Evolutionary conservation across 2,888 invertebrate genomes (phyloP), one percentile per base, ranked within the genome.

Genomic region (Neocrepidodera transversa): DNA sequence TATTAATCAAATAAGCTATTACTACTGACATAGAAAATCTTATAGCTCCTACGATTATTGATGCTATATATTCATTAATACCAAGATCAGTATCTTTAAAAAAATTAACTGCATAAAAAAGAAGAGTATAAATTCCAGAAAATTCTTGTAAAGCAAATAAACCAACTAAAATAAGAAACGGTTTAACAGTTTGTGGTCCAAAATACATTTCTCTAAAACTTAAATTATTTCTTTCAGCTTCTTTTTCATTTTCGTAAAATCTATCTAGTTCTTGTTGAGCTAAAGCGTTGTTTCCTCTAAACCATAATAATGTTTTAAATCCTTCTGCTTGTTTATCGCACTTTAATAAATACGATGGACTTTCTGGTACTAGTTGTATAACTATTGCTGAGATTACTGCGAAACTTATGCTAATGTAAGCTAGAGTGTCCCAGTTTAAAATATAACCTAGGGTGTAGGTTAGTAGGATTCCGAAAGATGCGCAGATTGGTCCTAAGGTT

Each of bases 71-170:
- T 62, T 87, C 87, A 69, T 90, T 85, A 1, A 79, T 66, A 57
- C 83, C 83, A 0, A 88, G 82, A 1, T 87, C 86, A 8, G 88
- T 86, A 11, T 88, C 86, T 65, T 87, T 83, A 73, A 90, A 87
- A 71, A 90, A 86, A 60, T 84, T 86, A 1, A 89, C 89, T 0
- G 89, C 87, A 72, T 90, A 90, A 71, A 87, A 90, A 38, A 90
- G 75, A 30, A 90, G 87, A 0, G 88, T 84, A 76, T 90, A 90
- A 51, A 90, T 88, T 0, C 90, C 90, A 0, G 88, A 88, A 71
- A 88, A 82, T 74, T 89, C 89, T 82, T 90, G 90, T 7, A 86
- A 77, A 72, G 89, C 86, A 78, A 90, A 89, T 0, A 90, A 85
- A 0, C 83, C 75, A 1, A 89, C 82, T 1, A 90, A 78, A 17